Evolutionary conservation across 2,113 vertebrate species (phyloP), one percentile per base, ranked within the genome.

Genomic region (Lampris megalopsis): DNA sequence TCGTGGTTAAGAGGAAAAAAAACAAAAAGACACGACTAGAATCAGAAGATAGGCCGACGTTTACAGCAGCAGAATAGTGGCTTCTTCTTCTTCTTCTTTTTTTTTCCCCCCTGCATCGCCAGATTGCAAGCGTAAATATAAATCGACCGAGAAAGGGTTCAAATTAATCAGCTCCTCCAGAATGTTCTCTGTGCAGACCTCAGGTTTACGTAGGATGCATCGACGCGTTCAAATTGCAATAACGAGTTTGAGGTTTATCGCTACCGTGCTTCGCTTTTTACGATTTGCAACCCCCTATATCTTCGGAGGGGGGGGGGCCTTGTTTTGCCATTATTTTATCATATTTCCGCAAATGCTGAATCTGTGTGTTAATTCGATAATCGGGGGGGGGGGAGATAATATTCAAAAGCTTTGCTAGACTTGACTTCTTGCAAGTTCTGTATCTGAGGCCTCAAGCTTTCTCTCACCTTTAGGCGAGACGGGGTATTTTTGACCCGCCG

Each of bases 381-480:
- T 83, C 84, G 80, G 82, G 77, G 79, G 60, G 78, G 82, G 77
- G 79, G 60, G 78, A 77, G 52, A 86, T 84, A 88, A 68, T 75
- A 72, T 71, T 8, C 50, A 63, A 81, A 24, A 74, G 71, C 78
- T 86, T 90, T 84, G 86, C 87, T 91, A 86, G 85, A 87, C 69
- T 83, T 89, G 79, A 91, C 85, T 89, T 91, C 81, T 89, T 87
- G 81, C 92, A 90, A 89, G 93, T 94, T 96, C 93, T 96, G 94
- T 97, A 95, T 96, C 94, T 95, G 95, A 95, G 93, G 94, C 94
- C 94, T 95, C 95, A 93, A 95, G 90, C 89, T 94, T 89, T 90
- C 90, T 84, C 88, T 90, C 86, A 88, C 79, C 80, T 90, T 86
- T 89, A 89, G 81, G 81, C 89, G 86, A 91, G 87, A 90, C 79